Conservation (phyloP, 2,888 invertebrate species). For the Leptinotarsa haldemani region DNA sequence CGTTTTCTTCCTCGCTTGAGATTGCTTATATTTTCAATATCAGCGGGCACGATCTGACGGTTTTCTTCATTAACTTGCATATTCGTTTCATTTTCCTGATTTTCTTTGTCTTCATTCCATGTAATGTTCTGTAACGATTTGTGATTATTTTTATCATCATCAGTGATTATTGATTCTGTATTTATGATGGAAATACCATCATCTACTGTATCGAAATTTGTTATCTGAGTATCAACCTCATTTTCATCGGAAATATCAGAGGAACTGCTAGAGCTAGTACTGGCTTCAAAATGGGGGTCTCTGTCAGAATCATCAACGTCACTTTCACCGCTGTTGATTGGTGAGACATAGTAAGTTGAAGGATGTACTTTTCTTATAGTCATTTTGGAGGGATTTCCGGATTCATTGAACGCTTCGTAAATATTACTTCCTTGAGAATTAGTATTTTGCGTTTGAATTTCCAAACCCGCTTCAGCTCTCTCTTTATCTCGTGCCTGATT, state of each 20-base stretch:
- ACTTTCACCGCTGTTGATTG: too few relatives aligned
- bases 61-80: background rate
- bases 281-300: background rate
- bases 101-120: background rate
- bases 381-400: too few relatives aligned
- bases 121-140: conserved; percentile 1
- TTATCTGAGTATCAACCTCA: conserved; percentile 1
- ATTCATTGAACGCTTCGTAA: too few relatives aligned
- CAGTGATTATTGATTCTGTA: background rate
- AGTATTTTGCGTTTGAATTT: too few relatives aligned
- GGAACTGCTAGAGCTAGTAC: background rate
- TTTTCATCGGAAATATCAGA: background rate
- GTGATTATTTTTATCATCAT: conserved; percentile 2
- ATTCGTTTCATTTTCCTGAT: background rate
- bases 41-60: background rate
- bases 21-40: background rate
- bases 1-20: conserved; percentile 6
- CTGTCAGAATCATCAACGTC: background rate
- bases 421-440: too few relatives aligned
- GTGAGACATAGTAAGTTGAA: too few relatives aligned
- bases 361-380: too few relatives aligned
- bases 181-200: background rate
- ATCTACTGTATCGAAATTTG: background rate
- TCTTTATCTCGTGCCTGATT: too few relatives aligned
- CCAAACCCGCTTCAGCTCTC: too few relatives aligned